These are phyloP conservation scores for Podocnemis expansa DNA, from an alignment of 2,113 vertebrate genomes.

Conservation along the genomic window DNA sequence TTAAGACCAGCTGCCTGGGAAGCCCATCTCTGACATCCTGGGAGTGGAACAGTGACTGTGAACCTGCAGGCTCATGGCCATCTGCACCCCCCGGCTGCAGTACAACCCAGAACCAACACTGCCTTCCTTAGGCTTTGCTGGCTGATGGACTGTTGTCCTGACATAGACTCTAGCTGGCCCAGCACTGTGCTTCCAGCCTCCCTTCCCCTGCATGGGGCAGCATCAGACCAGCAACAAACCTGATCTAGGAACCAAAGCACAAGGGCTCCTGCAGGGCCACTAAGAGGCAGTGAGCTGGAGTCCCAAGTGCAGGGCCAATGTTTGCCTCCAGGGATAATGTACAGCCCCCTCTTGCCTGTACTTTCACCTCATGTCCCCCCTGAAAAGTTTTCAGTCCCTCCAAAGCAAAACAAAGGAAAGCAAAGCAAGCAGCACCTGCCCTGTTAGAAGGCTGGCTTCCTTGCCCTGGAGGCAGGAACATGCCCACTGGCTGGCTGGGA, in stretches of 20 bases:
- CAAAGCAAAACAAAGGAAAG: not conserved
- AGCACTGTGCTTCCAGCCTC: not conserved
- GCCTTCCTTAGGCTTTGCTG: not conserved
- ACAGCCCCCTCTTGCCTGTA: fast-evolving
- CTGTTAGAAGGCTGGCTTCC: not conserved
- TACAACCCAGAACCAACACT: not conserved
- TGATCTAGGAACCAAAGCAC: not conserved
- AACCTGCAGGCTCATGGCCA: fast-evolving
- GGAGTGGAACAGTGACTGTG: not conserved
- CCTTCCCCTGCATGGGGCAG: not conserved
- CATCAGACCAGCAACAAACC: not conserved
- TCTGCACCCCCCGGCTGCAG: not conserved
- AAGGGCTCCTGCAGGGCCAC: not conserved
- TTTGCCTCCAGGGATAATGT: fast-evolving
- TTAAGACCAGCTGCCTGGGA: constrained; percentile 11
- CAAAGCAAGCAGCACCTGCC: fast-evolving
- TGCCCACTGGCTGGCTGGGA: not conserved
- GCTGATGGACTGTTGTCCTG: not conserved
- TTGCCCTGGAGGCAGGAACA: not conserved
- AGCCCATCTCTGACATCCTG: not conserved
- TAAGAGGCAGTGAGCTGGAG: fast-evolving
- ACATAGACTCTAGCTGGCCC: not conserved
- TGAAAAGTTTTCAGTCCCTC: fast-evolving
- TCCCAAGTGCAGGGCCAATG: fast-evolving
- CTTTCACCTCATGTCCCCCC: not conserved